A percentile compares a stretch with the other conserved stretches of the same genome.
These are phyloP conservation scores for Psammodynastes pulverulentus DNA, from an alignment of 2,113 vertebrate species.

Conservation along the genomic window DNA sequence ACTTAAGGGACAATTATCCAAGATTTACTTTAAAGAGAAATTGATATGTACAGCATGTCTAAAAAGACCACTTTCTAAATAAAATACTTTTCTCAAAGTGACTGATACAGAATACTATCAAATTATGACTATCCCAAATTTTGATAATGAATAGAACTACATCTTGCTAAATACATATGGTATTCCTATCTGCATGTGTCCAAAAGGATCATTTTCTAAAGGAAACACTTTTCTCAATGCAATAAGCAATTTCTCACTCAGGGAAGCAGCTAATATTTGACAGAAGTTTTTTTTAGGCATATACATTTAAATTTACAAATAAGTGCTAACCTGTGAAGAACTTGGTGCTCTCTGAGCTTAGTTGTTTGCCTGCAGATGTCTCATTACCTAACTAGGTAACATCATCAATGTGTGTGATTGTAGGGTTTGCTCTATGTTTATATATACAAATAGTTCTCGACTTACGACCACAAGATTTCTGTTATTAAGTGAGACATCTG, in stretches of 20 bases:
- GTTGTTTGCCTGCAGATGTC: not conserved
- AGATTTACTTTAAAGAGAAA: not conserved
- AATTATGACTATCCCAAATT: not conserved
- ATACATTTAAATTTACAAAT: not conserved
- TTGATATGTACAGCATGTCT: not conserved
- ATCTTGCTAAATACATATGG: not conserved
- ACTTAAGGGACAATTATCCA: not conserved
- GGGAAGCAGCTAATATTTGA: constrained; percentile 23
- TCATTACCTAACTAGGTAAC: not conserved
- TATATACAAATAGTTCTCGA: not conserved
- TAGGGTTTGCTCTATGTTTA: not conserved
- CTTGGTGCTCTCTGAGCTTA: not conserved
- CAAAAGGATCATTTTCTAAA: not conserved
- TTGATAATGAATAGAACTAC: not conserved
- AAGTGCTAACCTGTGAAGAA: not conserved
- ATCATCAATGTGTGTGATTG: not conserved
- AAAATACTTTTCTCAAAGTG: not conserved
- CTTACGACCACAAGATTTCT: too few relatives aligned
- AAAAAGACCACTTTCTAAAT: too few relatives aligned
- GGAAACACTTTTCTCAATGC: not conserved
- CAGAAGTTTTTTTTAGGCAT: not conserved
- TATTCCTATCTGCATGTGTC: not conserved
- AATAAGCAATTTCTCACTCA: fast-evolving
- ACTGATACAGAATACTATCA: not conserved
- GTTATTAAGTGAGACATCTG: too few relatives aligned